These are phyloP conservation scores for Jordanella pulchra DNA, from an alignment of 2,797 vertebrate species.

Conservation along the genomic window DNA sequence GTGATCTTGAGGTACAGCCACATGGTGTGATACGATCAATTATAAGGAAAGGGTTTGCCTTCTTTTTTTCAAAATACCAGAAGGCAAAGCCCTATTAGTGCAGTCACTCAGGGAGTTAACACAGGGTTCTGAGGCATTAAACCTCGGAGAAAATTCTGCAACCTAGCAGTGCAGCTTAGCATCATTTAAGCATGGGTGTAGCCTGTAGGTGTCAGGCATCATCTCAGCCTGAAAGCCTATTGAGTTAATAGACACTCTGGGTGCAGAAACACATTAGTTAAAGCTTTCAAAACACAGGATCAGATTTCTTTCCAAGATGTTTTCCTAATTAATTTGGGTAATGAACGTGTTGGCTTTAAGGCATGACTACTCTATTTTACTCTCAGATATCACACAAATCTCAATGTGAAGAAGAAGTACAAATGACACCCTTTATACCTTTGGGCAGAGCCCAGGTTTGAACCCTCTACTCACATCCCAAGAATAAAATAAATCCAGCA, in stretches of 20 bases:
- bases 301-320: conserved; percentile 61
- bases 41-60: conserved; percentile 35
- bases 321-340: conserved; percentile 71
- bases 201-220: conserved; percentile 53
- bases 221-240: conserved; percentile 52
- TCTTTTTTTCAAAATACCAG: conserved; percentile 36
- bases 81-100: conserved; percentile 42
- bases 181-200: conserved; percentile 52
- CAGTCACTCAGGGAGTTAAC: conserved; percentile 55
- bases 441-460: conserved; percentile 20
- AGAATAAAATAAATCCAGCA: conserved; percentile 40
- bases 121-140: conserved; percentile 46
- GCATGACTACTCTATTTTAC: conserved; percentile 2
- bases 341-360: conserved; percentile 49
- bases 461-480: conserved; percentile 36
- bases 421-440: conserved; percentile 53
- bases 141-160: conserved; percentile 47
- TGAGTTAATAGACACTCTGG: conserved; percentile 51
- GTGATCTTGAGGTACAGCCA: background rate
- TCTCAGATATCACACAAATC: conserved; percentile 49
- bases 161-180: conserved; percentile 46
- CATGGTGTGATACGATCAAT: conserved; percentile 6
- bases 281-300: conserved; percentile 73
- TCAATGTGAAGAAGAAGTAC: conserved; percentile 46
- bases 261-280: conserved; percentile 58